A percentile compares a stretch with the other conserved stretches of the same genome.
Evolutionary conservation across 2,888 invertebrate species (phyloP).

Genomic region (Parascotia fuliginaria): DNA sequence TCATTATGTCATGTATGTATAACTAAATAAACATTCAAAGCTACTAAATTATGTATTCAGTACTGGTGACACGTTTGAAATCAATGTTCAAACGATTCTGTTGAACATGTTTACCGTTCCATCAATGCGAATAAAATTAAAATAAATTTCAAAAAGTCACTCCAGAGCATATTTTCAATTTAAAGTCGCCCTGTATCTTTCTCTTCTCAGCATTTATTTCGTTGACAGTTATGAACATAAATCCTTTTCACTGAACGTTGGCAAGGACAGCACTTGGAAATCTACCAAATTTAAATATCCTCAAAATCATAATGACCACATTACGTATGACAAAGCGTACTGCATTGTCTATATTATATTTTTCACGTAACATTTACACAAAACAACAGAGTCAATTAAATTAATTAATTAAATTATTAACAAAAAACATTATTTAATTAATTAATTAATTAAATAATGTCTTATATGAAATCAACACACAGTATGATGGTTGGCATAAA

Average conservation of each 20-base stretch:
- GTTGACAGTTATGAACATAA: slow-evolving; percentile 63
- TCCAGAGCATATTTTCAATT: slow-evolving; percentile 43
- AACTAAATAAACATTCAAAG: neutral
- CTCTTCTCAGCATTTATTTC: slow-evolving; percentile 29
- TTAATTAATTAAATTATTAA: no score
- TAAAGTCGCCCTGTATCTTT: slow-evolving; percentile 37
- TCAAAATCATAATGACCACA: slow-evolving; percentile 68
- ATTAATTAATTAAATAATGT: no score
- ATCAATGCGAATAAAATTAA: slow-evolving; percentile 28
- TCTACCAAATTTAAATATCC: slow-evolving; percentile 77
- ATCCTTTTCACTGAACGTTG: slow-evolving; percentile 68
- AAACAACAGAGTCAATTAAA: no score
- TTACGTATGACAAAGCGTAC: slow-evolving; percentile 62
- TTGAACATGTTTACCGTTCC: slow-evolving; percentile 27
- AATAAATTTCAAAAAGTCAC: slow-evolving; percentile 42
- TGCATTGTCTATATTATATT: slow-evolving; percentile 47
- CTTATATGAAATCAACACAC: no score
- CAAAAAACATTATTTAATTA: no score
- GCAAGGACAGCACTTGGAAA: slow-evolving; percentile 73
- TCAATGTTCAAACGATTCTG: slow-evolving; percentile 8
- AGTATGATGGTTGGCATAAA: no score
- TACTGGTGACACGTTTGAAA: slow-evolving; percentile 9
- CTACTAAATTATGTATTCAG: slow-evolving; percentile 4
- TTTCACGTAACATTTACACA: slow-evolving; percentile 15
- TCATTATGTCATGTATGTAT: no score